A percentile compares a stretch with the other conserved stretches of the same genome.
Evolutionary conservation across 2,113 vertebrate genomes (phyloP).

Genomic region (Carassius gibelio): DNA sequence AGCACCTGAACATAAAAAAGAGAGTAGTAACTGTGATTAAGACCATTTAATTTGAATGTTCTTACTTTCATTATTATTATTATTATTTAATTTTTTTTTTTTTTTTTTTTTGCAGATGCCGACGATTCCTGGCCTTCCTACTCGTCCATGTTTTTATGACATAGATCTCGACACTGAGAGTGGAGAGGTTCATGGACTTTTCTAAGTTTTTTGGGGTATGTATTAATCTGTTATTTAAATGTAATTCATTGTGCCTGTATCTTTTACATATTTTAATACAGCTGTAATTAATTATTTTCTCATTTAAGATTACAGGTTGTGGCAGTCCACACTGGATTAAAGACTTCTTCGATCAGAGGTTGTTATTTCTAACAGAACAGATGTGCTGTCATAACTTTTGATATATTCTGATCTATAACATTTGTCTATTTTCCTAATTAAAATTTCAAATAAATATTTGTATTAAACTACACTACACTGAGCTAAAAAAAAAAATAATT

Average conservation of each 20-base stretch:
- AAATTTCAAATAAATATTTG: not conserved
- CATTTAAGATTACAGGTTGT: not conserved
- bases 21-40: not conserved
- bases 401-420: not conserved
- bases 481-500: not conserved
- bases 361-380: not conserved
- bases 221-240: not conserved
- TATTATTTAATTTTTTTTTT: not conserved
- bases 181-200: constrained; percentile 89
- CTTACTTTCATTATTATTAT: not conserved
- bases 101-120: constrained; percentile 83
- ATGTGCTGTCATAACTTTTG: not conserved
- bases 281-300: not conserved
- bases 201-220: constrained; percentile 75
- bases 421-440: not conserved
- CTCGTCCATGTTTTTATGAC: constrained; percentile 96
- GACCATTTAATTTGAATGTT: not conserved
- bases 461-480: not conserved
- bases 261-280: not conserved
- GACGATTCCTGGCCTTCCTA: constrained; percentile 96
- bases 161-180: constrained; percentile 92
- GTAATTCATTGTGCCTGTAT: not conserved
- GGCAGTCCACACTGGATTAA: not conserved
- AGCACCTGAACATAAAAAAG: not conserved
- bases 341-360: not conserved